Evolutionary conservation across 1,140 invertebrate species (phyloP).

Genomic region (Papilio polyxenes): DNA sequence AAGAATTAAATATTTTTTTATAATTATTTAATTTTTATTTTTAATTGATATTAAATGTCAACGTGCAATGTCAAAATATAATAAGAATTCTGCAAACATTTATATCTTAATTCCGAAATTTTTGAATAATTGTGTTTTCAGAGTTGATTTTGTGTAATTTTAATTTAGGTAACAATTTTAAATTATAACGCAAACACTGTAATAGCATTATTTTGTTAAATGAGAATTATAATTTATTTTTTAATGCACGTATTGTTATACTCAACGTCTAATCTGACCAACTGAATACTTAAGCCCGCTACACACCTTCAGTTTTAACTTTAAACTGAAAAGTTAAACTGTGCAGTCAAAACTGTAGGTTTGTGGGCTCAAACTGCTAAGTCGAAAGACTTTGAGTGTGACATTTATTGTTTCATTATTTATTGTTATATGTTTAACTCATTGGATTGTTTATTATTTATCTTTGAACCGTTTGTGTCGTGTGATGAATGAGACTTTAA

Average conservation of each 20-base stretch:
- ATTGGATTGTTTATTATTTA: neutral
- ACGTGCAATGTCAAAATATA: neutral
- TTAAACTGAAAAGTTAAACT: no score
- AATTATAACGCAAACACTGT: no score
- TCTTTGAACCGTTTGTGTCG: neutral
- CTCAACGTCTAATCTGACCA: no score
- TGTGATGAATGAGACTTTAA: constrained; percentile 38
- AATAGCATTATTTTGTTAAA: no score
- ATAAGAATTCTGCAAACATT: neutral
- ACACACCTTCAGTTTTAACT: no score
- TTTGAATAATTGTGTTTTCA: neutral
- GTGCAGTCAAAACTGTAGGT: no score
- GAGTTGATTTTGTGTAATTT: neutral
- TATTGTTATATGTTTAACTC: neutral
- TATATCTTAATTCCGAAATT: neutral
- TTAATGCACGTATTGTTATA: no score
- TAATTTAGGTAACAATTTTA: neutral
- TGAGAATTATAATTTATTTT: no score
- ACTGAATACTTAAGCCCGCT: no score
- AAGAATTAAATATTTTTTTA: no score
- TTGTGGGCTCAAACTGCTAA: neutral
- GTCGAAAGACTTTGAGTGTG: neutral
- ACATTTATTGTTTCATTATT: no score
- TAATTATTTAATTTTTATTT: no score
- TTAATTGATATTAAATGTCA: neutral